phyloP scores from a whole-genome alignment of 2,797 vertebrate species.

The Phoebastria nigripes region DNA sequence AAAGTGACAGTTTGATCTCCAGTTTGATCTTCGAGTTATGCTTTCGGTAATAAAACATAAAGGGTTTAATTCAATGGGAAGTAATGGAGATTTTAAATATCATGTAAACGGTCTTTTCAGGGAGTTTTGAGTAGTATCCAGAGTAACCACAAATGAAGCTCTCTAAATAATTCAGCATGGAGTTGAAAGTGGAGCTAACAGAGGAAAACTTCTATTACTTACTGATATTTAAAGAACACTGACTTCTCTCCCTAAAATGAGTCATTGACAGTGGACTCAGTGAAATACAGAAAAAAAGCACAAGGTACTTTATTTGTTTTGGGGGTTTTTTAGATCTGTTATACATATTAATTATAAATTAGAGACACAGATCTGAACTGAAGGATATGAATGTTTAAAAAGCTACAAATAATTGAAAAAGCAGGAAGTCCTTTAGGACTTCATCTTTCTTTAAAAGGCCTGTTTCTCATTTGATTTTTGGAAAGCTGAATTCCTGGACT shows the following conservation, averaged over 20 bases:
- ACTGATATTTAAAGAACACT: background rate
- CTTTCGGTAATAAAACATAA: background rate
- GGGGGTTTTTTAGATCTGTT: background rate
- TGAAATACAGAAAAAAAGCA: background rate
- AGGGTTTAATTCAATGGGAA: background rate
- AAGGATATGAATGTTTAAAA: constrained; percentile 44
- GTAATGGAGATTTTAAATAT: background rate
- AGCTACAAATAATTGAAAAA: constrained; percentile 51
- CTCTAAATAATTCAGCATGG: background rate
- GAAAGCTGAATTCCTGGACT: background rate
- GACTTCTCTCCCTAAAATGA: background rate
- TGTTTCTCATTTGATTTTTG: constrained; percentile 2
- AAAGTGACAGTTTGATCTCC: background rate
- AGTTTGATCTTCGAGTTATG: background rate
- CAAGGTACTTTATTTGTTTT: background rate
- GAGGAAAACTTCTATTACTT: constrained; percentile 1
- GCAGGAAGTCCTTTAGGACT: background rate
- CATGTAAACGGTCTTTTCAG: background rate
- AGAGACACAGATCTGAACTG: constrained; percentile 28
- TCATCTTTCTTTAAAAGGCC: background rate
- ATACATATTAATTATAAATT: constrained; percentile 48
- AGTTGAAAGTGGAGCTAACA: background rate
- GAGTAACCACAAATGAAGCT: background rate
- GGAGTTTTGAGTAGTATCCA: background rate
- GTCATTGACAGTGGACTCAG: background rate